Evolutionary conservation across 2,113 vertebrate genomes (phyloP), one percentile per base, ranked within the genome.

Genomic region (Perca flavescens): DNA sequence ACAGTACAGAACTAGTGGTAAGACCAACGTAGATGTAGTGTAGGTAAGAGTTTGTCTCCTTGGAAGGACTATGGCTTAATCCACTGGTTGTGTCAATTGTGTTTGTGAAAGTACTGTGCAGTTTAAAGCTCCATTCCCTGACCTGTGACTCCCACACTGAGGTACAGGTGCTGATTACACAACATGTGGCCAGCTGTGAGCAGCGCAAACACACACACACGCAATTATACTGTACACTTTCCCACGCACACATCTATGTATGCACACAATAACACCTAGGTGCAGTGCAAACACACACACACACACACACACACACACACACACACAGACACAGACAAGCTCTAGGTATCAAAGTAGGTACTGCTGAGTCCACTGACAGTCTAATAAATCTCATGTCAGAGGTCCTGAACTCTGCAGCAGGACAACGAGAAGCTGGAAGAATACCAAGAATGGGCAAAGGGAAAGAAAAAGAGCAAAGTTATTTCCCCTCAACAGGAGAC

Each of bases 381-480:
- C 77, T 67, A 88, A 90, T 89, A 79, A 69, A 90, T 91, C 86
- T 87, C 49, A 80, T 74, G 84, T 85, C 77, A 80, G 88, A 81
- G 87, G 80, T 87, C 67, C 19, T 77, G 78, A 82, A 79, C 88
- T 87, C 36, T 60, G 65, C 86, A 84, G 91, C 68, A 60, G 80
- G 82, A 72, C 46, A 58, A 54, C 50, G 67, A 36, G 22, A 70
- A 47, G 46, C 15, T 46, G 21, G 31, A 73, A 80, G 70, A 81
- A 81, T 60, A 71, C 22, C 56, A 69, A 71, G 21, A 19, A 61
- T 21, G 65, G 77, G 22, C 53, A 69, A 46, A 57, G 34, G 25
- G 40, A 74, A 47, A 63, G 22, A 62, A 61, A 71, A 54, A 65
- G 40, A 63, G 54, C 46, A 36, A 63, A 7, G 22, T 36, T 17